Base-by-base conservation (phyloP, 2,888 invertebrate genomes). In the Allolobophora icterica region DNA sequence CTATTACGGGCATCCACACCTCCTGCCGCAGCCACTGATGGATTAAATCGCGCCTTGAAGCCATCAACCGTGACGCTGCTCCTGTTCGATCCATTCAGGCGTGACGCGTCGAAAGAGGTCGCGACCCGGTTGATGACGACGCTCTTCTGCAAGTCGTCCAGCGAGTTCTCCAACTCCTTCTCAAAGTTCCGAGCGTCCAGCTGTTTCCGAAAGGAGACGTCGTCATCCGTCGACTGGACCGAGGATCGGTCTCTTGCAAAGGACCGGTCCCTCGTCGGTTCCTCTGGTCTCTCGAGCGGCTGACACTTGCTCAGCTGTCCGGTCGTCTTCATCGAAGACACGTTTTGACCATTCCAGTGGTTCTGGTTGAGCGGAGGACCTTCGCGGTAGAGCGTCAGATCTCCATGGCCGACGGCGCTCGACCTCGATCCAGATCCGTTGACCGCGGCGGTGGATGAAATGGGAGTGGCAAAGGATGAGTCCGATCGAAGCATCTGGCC, bases 131-230 rank as follows among this genome's bases (percentile, higher is more conserved):
- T 21, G 24, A 33, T 15, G 8, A 40, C 45, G 52, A 90, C 90
- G 30, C 38, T 90, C 90, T 58, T 58, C 34, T 90, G 90, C 1
- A 90, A 15, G 52, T 90, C 90, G 52, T 38, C 45, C 83, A 90
- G 35, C 21, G 52, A 58, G 19, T 71, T 58, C 71, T 90, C 90
- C 34, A 90, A 71, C 33, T 90, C 90, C 90, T 58, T 58, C 35
- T 90, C 90, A 24, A 90, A 90, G 33, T 34, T 90, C 21, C 71
- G 17, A n/a, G 90, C 52, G 19, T 58, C 90, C 21, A 15, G 0
- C n/a, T 19, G 45, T 6, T 89, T 71, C 17, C 71, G 24, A 24
- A 0, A n/a, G 33, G 24, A 17, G 45, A 38, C 42, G 24, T 40
- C n/a, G 38, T 30, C 42, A 42, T n/a, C 42, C n/a, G 89, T 40